Evolutionary conservation across 2,888 invertebrate genomes (phyloP), one percentile per base, ranked within the genome.

Genomic region (Tipula unca): DNA sequence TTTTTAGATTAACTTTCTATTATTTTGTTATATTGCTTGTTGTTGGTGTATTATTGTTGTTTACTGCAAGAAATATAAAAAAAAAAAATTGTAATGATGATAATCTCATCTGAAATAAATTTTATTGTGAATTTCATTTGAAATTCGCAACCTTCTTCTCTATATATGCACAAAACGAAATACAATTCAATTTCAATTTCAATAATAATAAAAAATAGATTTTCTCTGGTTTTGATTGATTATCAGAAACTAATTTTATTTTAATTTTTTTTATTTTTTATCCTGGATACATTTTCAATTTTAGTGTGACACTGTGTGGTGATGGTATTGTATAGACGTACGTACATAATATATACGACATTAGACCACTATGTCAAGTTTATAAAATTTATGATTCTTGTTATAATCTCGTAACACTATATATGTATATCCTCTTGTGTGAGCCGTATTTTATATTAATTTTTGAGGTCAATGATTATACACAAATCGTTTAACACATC

Each of bases 1-100:
- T 69, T 69, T 69, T 69, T 69, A 69, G 69, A 69, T 69, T 69
- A 69, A 69, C 69, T 69, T 69, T 69, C 69, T 25, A 69, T 69
- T 69, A 69, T 69, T 69, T 69, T 69, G 69, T 69, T 69, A 69
- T 69, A 69, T 69, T 25, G 69, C n/a, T 48, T 48, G n/a, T n/a
- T 48, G n/a, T 48, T 48, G 48, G 2, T 48, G 4, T 48, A 3
- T 48, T 48, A 17, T 3, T n/a, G 69, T 69, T 69, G 69, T 69
- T 69, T 69, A 69, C 20, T 69, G 48, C 48, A 14, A 39, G 10
- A 8, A 54, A 54, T 17, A 54, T 17, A 17, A n/a, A 6, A 6
- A 54, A 17, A 69, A n/a, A 14, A 3, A 48, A 48, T 48, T 48
- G 69, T 69, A 69, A 69, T 69, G 69, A 69, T 25, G 69, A 69